Evolutionary conservation across 2,113 vertebrate species (phyloP), one percentile per base, ranked within the genome.

Genomic region (Nipponia nippon): DNA sequence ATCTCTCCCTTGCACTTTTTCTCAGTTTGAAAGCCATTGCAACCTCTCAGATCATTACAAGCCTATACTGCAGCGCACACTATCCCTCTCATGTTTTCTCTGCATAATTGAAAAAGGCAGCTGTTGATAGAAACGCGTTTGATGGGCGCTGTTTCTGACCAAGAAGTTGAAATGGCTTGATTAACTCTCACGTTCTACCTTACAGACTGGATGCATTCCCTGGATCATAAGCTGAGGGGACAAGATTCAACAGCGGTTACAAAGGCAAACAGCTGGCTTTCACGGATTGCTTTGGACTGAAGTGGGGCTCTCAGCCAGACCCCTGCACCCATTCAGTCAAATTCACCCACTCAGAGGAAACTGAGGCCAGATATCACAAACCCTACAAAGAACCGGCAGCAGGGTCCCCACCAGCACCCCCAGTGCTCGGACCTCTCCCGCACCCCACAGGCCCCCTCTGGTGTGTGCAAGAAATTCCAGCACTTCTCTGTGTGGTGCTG

Each of bases 61-160:
- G 62, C 40, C 73, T 56, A n/a, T 6, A 38, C 52, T 71, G 50
- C 70, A 78, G 50, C 7, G 61, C 73, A 87, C 47, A 16, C 69
- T 42, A n/a, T 25, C 53, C 63, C 81, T 46, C 67, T 93, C 71
- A 19, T 50, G 56, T 82, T 92, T 89, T 53, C 75, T 38, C 75
- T 87, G 73, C 55, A 79, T 90, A 92, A 92, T 71, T 95, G 61
- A 77, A 93, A 96, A 93, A 82, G 91, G 85, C 88, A 90, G 88
- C 78, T 82, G 81, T 87, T 83, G 84, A 90, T 29, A 76, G 90
- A 71, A 94, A 83, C 56, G 38, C 71, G 72, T 83, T 59, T 80
- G 76, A 93, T 77, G 4, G 2, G 58, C 26, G 14, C 84, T 20
- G 71, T 52, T 91, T 75, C 94, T 93, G 91, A 91, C 87, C 89